Percentiles rank a stretch among this genome's conserved stretches.
Evolutionary conservation across 2,113 vertebrate species (phyloP).

Genomic region (pig (Sus scrofa)): T2T-Sscrofa CM000830.6:106567501-106568000

Average conservation of each 20-base stretch:
- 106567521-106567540: not conserved
- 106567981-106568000: not conserved
- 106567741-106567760: not conserved
- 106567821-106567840: not conserved
- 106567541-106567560: not conserved
- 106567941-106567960: not conserved
- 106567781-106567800: conserved; percentile 3
- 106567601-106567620: conserved; percentile 33
- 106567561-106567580: not conserved
- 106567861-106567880: not conserved
- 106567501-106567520: conserved; percentile 39
- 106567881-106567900: not conserved
- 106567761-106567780: not conserved
- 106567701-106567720: not conserved
- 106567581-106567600: not conserved
- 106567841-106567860: not conserved
- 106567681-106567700: not conserved
- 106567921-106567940: not conserved
- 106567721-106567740: not conserved
- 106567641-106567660: conserved; percentile 40
- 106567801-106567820: not conserved
- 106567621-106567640: conserved; percentile 51
- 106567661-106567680: conserved; percentile 41
- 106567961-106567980: not conserved
- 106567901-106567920: not conserved